These are phyloP conservation scores for Cephus spinipes DNA, from an alignment of 2,888 invertebrate species.

Conservation along the genomic window DNA sequence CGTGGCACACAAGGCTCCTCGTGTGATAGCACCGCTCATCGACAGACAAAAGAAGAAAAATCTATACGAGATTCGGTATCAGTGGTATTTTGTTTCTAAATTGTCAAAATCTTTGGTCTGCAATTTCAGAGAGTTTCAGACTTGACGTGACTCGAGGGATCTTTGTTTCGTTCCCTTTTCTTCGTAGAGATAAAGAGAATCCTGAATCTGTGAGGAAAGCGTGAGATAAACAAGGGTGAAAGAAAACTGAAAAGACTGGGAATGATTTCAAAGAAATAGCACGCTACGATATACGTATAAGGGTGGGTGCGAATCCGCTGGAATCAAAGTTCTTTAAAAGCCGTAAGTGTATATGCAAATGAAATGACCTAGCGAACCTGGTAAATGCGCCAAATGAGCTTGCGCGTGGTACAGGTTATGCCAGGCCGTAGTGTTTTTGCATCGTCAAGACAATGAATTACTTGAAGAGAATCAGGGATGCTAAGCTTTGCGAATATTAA, in stretches of 20 bases:
- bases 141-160: background rate
- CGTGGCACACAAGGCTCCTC: too few relatives aligned
- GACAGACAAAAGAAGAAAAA: background rate
- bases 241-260: conserved; percentile 30
- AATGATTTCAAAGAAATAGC: conserved; percentile 35
- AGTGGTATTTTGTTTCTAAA: background rate
- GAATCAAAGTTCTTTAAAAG: conserved; percentile 10
- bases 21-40: background rate
- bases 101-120: background rate
- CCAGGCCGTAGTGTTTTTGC: background rate
- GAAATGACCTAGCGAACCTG: conserved; percentile 6
- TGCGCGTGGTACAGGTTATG: background rate
- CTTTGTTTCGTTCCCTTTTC: background rate
- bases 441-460: background rate
- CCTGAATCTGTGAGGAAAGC: background rate
- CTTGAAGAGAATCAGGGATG: background rate
- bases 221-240: conserved; percentile 2
- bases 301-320: background rate
- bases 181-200: background rate
- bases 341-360: conserved; percentile 17
- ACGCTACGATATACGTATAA: background rate
- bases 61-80: background rate
- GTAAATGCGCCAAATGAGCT: background rate
- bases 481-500: conserved; percentile 22
- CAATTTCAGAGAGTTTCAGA: too few relatives aligned